Conservation (phyloP, 2,888 invertebrate species). For the Aleiodes leptofemur region DNA sequence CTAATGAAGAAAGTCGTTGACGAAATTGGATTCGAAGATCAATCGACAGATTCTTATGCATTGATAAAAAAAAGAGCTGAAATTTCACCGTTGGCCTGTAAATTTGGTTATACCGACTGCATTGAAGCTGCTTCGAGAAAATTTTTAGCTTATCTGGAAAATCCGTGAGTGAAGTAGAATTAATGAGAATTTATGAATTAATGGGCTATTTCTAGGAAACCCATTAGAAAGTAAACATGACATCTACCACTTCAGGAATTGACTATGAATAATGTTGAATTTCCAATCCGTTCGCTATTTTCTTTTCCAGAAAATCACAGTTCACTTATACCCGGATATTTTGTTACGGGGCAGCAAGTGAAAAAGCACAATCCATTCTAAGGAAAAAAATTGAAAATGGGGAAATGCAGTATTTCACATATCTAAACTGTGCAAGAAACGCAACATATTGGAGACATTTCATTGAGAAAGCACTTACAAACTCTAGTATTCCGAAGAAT, state of each 20-base stretch:
- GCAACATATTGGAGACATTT: constrained; percentile 69
- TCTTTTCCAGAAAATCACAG: constrained; percentile 75
- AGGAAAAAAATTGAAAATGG: constrained; percentile 50
- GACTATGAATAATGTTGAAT: too few relatives aligned
- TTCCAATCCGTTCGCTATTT: constrained; percentile 18
- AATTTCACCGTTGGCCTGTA: constrained; percentile 71
- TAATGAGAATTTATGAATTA: too few relatives aligned
- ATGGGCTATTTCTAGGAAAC: too few relatives aligned
- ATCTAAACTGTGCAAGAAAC: constrained; percentile 73
- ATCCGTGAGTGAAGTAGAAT: constrained; percentile 53
- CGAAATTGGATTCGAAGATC: constrained; percentile 52
- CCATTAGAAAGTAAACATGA: too few relatives aligned
- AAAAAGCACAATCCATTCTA: constrained; percentile 42
- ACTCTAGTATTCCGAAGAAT: constrained; percentile 40
- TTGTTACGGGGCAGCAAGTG: constrained; percentile 73
- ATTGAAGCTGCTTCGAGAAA: constrained; percentile 62
- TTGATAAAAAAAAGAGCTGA: constrained; percentile 64
- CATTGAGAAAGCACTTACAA: constrained; percentile 47
- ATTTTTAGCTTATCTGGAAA: constrained; percentile 49
- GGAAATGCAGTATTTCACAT: constrained; percentile 62
- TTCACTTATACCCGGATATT: constrained; percentile 75
- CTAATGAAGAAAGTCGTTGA: constrained; percentile 50
- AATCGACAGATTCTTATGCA: constrained; percentile 53
- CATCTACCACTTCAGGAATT: too few relatives aligned
- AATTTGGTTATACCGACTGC: constrained; percentile 70